Evolutionary conservation across 2,888 invertebrate species (phyloP), one percentile per base, ranked within the genome.

Genomic region (Tiliacea aurago): DNA sequence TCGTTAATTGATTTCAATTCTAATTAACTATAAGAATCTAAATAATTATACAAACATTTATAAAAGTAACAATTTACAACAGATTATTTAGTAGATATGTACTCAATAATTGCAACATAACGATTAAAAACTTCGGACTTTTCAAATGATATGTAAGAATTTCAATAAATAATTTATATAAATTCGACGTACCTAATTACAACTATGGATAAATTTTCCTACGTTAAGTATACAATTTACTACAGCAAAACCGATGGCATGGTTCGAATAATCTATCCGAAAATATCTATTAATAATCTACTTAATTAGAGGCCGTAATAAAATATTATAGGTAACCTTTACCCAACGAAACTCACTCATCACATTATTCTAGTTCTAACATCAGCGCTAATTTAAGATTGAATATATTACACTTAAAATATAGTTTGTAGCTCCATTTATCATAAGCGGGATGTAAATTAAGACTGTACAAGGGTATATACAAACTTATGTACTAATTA

Each of bases 381-480:
- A 83, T 82, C 74, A 75, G 78, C 75, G 15, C 84, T 84, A 84
- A 73, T 23, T 76, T 71, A 61, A 64, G 43, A 79, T 69, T 65
- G 73, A 79, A 68, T 87, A 84, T 83, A 75, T 81, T 88, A 88
- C 87, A 88, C 84, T 87, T 90, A 88, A 85, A 86, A 76, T 91
- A 89, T 87, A 86, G 76, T 89, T 90, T 88, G 84, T 89, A 91
- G 90, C 89, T 92, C 88, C 87, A 89, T 90, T 91, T 86, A 87
- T 89, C 85, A 90, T 91, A 93, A 93, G 94, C 94, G 83, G 90
- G 89, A 90, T 91, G 87, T 88, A 87, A 90, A 90, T n/a, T 86
- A 90, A 89, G 86, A 92, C 94, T 95, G 93, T 95, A 95, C 95
- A 95, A 81, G 86, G 81, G 76, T 95, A 95, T 95, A 87, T 94